These are phyloP conservation scores for Osedax fenrisi DNA, from an alignment of 2,888 invertebrate species.

Conservation along the genomic window DNA sequence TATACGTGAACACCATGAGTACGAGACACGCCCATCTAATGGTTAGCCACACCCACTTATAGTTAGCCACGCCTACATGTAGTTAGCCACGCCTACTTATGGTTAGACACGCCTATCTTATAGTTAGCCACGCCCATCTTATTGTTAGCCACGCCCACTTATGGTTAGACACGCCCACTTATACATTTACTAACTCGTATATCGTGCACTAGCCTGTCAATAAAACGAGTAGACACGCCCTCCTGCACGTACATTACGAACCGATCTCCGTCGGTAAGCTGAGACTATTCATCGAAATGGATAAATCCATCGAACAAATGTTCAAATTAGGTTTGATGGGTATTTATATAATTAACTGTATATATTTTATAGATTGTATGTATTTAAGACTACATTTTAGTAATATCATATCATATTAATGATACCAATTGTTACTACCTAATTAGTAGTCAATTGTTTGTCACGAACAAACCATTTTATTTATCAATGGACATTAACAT, in stretches of 20 bases:
- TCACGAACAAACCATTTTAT: no score
- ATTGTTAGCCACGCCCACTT: no score
- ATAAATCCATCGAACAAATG: conserved; percentile 47
- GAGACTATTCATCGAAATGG: conserved; percentile 48
- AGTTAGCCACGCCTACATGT: no score
- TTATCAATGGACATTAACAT: no score
- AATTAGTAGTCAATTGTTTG: no score
- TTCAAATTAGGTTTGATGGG: conserved; percentile 52
- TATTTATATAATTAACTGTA: background rate
- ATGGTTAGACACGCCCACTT: no score
- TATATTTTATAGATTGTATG: background rate
- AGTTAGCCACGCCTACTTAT: no score
- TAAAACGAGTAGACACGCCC: background rate
- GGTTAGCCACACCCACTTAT: background rate
- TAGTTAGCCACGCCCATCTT: no score
- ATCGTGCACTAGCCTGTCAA: background rate
- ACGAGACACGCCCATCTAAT: background rate
- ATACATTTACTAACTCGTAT: background rate
- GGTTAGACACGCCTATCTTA: no score
- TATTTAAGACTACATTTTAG: no score
- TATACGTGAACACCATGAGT: background rate
- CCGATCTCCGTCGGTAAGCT: conserved; percentile 67
- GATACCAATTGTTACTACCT: no score
- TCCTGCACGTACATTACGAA: conserved; percentile 55
- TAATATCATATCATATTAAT: no score